These are phyloP conservation scores for Avahi laniger DNA, from an alignment of 2,797 vertebrate genomes.

Conservation along the genomic window DNA sequence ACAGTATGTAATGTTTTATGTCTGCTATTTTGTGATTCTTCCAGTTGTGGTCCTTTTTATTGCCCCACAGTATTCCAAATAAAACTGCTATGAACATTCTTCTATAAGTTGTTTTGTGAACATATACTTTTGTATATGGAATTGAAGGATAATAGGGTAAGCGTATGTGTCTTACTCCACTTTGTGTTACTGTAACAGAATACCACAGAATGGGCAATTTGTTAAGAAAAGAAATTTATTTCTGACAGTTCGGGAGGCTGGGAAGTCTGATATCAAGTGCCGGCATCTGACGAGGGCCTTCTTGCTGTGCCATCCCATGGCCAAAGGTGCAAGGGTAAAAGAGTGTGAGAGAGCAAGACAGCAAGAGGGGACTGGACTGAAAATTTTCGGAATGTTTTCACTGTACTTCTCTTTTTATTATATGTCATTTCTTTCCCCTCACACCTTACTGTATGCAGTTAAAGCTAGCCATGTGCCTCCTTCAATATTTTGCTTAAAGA, in stretches of 20 bases:
- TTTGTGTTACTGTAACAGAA: neutral
- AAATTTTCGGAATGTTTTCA: no score
- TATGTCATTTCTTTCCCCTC: no score
- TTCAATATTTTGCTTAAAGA: no score
- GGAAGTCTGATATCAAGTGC: neutral
- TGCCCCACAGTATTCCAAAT: neutral
- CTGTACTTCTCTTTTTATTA: no score
- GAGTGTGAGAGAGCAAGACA: neutral
- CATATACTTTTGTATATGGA: neutral
- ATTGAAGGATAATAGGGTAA: neutral
- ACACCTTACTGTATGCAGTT: no score
- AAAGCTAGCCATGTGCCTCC: no score
- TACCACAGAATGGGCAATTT: neutral
- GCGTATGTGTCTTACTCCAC: neutral
- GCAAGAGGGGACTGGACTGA: neutral
- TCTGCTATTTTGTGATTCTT: neutral
- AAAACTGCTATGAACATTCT: neutral
- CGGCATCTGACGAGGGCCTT: neutral
- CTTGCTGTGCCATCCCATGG: neutral
- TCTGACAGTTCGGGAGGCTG: no score
- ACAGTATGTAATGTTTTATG: neutral
- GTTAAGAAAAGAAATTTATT: neutral
- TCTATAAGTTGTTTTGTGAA: neutral
- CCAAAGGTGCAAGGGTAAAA: neutral
- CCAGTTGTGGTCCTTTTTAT: neutral